Evolutionary conservation across 2,888 invertebrate species (phyloP), one percentile per base, ranked within the genome.

Genomic region (Chironomus riparius): DNA sequence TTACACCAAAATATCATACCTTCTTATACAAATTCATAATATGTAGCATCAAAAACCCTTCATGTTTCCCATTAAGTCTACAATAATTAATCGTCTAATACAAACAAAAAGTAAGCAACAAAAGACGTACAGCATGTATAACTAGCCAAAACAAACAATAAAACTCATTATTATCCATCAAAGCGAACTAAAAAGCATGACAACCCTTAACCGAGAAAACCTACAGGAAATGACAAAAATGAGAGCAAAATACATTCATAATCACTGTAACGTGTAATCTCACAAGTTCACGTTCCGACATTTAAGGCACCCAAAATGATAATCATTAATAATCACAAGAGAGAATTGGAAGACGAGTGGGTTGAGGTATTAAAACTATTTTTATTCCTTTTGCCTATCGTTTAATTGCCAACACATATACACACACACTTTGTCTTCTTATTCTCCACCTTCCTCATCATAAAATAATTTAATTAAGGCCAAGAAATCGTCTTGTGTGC

Each of bases 401-500:
- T 21, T 68, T 74, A 74, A 68, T 74, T 47, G 72, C 28, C 50
- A 47, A 50, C 56, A 50, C 24, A n/a, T 15, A 56, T 56, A 50
- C 18, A 15, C 50, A 18, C 15, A 18, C n/a, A 28, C n/a, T n/a
- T n/a, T 56, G 38, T 38, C 38, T 38, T 38, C 38, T 38, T 38
- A 56, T n/a, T 7, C 56, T 15, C 56, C 56, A 24, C 56, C 50
- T 28, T 38, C 61, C 38, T 61, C 38, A 65, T 22, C 72, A 56
- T 38, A 13, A 38, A 72, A 72, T 74, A 74, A 74, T 74, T 74
- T 74, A 74, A 74, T 74, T 74, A 74, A 56, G 56, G 56, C 56
- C 56, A 56, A 56, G 47, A 68, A 71, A 28, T 24, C 50, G 48
- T 56, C 56, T 56, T 18, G 13, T 50, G n/a, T 24, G 24, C 22